Conservation (phyloP, 2,888 invertebrate genomes). For the Chrysotoxum bicinctum region DNA sequence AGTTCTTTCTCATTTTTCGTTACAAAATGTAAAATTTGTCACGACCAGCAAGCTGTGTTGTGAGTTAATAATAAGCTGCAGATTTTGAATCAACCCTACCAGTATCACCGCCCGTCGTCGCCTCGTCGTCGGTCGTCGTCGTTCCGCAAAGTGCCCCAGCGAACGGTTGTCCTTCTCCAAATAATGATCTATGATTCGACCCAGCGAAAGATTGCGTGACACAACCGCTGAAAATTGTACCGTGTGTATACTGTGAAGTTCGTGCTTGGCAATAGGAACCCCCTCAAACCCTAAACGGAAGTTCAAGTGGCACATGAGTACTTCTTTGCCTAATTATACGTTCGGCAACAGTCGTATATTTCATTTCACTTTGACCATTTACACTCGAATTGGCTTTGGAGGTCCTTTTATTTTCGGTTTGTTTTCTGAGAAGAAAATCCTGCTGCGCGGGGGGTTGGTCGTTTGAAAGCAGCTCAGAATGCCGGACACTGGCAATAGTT, state of each 20-base stretch:
- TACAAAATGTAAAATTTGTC: constrained; percentile 61
- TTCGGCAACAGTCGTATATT: constrained; percentile 62
- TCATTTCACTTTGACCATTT: constrained; percentile 54
- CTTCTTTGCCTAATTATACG: constrained; percentile 70
- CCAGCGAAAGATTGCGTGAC: constrained; percentile 64
- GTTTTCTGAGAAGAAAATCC: constrained; percentile 1
- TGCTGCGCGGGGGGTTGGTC: neutral
- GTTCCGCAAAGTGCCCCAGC: neutral
- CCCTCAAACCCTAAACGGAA: constrained; percentile 42
- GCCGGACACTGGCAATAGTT: constrained; percentile 45
- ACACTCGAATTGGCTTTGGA: constrained; percentile 48
- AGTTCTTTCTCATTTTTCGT: constrained; percentile 4
- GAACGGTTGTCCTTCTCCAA: constrained; percentile 39
- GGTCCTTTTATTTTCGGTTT: constrained; percentile 20
- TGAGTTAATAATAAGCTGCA: constrained; percentile 56
- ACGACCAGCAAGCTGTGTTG: constrained; percentile 38
- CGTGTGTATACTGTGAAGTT: constrained; percentile 33
- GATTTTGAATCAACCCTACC: neutral
- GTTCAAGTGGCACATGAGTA: constrained; percentile 73
- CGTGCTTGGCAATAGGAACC: constrained; percentile 29
- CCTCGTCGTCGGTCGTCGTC: too few species aligned
- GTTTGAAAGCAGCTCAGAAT: constrained; percentile 16
- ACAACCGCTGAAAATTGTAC: constrained; percentile 63
- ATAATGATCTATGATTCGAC: constrained; percentile 67
- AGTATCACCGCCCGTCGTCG: neutral